Evolutionary conservation across 1,140 invertebrate genomes (phyloP).

Genomic region (Apolygus lucorum): DNA sequence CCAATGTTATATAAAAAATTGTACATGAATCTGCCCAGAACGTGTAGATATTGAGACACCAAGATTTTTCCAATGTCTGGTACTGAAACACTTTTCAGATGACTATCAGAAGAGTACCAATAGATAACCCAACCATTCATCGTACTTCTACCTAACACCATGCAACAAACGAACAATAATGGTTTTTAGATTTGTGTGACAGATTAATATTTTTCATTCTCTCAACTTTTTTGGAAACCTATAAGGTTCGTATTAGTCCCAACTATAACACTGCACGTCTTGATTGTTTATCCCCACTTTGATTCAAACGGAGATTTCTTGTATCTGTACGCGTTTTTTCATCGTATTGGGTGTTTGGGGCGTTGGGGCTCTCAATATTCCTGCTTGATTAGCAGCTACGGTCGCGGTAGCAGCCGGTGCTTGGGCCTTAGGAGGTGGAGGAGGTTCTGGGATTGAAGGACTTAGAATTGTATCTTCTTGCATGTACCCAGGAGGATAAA

Average conservation of each 20-base stretch:
- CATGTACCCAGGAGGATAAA: constrained; percentile 39
- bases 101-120: no score
- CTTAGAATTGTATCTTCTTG: constrained; percentile 44
- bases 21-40: no score
- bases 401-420: constrained; percentile 23
- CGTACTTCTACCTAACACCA: no score
- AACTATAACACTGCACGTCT: no score
- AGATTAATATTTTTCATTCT: constrained; percentile 3
- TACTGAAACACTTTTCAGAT: no score
- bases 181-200: neutral
- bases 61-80: no score
- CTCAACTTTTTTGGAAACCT: neutral
- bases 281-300: no score
- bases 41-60: no score
- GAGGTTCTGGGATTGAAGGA: constrained; percentile 38
- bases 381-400: constrained; percentile 29
- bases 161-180: constrained; percentile 3
- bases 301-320: constrained; percentile 34
- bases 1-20: no score
- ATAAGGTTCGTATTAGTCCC: no score
- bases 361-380: constrained; percentile 24
- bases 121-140: no score
- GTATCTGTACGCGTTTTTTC: constrained; percentile 35
- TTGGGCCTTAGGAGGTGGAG: constrained; percentile 31
- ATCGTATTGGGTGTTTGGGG: constrained; percentile 32